These are phyloP conservation scores for Eleutherodactylus coqui DNA, from an alignment of 2,797 vertebrate species.

Conservation along the genomic window DNA sequence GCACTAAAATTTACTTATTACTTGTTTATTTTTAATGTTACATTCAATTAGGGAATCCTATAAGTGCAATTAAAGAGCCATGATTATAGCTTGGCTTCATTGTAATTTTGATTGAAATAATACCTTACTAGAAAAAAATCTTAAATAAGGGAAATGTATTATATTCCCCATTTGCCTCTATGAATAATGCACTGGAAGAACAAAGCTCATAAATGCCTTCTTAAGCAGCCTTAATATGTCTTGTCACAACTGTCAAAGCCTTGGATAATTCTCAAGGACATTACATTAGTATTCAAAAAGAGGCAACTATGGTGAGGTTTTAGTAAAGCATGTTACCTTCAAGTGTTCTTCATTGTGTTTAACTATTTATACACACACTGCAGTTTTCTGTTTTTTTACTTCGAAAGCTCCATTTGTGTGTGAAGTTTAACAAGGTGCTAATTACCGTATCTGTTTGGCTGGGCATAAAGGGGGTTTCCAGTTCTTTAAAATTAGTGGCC, in stretches of 20 bases:
- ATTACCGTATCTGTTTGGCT: neutral
- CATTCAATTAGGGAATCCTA: constrained; percentile 18
- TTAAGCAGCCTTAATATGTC: constrained; percentile 54
- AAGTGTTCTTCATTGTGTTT: constrained; percentile 31
- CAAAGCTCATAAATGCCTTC: constrained; percentile 18
- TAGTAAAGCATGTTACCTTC: constrained; percentile 56
- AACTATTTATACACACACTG: neutral
- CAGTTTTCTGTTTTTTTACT: neutral
- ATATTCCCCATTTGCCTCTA: constrained; percentile 27
- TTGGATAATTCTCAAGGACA: constrained; percentile 46
- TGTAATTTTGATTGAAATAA: constrained; percentile 20
- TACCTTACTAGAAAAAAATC: neutral
- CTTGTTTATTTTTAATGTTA: constrained; percentile 41
- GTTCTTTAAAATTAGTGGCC: too few relatives aligned
- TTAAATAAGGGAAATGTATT: neutral
- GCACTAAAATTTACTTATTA: constrained; percentile 28
- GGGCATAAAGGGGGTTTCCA: too few relatives aligned
- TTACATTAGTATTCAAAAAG: constrained; percentile 42
- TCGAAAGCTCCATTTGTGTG: neutral
- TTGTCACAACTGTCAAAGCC: constrained; percentile 60
- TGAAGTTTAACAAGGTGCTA: neutral
- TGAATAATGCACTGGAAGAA: constrained; percentile 37
- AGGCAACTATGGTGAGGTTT: constrained; percentile 45
- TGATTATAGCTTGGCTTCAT: constrained; percentile 37
- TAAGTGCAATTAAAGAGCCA: constrained; percentile 27